Evolutionary conservation across 2,888 invertebrate genomes (phyloP).

Genomic region (Drosophila paramelanica): DNA sequence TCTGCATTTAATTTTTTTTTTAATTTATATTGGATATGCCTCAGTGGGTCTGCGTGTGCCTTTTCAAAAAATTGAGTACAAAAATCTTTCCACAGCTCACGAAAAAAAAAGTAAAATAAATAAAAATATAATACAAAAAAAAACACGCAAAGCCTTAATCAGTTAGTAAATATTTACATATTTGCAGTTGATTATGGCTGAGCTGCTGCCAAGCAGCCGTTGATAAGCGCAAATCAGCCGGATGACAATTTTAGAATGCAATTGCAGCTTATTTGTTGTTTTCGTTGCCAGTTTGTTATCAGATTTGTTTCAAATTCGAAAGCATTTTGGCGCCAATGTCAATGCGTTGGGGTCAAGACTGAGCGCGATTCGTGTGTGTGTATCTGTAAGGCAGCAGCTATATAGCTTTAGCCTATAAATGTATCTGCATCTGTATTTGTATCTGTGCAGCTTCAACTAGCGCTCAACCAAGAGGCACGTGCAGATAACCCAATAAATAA

Average conservation of each 20-base stretch:
- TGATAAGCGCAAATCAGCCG: slow-evolving; percentile 18
- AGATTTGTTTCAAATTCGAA: slow-evolving; percentile 49
- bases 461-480: slow-evolving; percentile 54
- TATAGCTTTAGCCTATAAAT: slow-evolving; percentile 11
- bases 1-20: slow-evolving; percentile 12
- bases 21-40: slow-evolving; percentile 23
- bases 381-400: slow-evolving; percentile 6
- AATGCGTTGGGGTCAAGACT: slow-evolving; percentile 39
- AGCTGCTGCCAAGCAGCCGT: slow-evolving; percentile 1
- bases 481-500: slow-evolving; percentile 65
- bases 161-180: slow-evolving; percentile 65
- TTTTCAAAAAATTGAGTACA: slow-evolving; percentile 31
- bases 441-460: slow-evolving; percentile 7
- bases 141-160: slow-evolving; percentile 57
- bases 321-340: slow-evolving; percentile 69
- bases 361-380: slow-evolving; percentile 4
- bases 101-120: neutral
- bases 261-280: slow-evolving; percentile 43
- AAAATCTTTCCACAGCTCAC: slow-evolving; percentile 54
- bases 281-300: slow-evolving; percentile 43
- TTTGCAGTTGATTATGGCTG: slow-evolving; percentile 41
- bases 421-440: slow-evolving; percentile 10
- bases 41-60: slow-evolving; percentile 58
- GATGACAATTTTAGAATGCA: slow-evolving; percentile 43
- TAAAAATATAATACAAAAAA: neutral